Base-by-base conservation (phyloP, 2,797 vertebrate genomes). In the Sandelia bainsii region DNA sequence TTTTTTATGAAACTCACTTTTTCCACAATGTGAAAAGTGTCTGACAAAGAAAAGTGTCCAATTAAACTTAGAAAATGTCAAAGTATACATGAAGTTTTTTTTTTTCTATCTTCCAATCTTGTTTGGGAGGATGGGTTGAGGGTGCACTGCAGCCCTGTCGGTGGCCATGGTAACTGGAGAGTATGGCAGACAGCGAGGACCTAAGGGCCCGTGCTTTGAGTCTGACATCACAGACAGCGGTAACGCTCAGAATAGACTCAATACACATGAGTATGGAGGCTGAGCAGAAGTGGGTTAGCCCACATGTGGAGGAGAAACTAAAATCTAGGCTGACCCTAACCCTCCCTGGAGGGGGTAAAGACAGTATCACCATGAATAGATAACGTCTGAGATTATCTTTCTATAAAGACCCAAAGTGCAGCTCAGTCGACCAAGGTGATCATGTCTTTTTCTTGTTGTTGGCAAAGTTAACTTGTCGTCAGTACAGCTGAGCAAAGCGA, bases 141-240 rank as follows among this genome's bases (percentile, higher is more conserved):
- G 81, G 60, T 75, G 81, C 59, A 3, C 50, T 40, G 62, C 75
- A 73, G 77, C 81, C 42, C 64, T 19, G 86, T 77, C 64, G 64
- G 87, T 88, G 77, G 51, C 79, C 71, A 91, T 90, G 79, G 84
- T 54, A 88, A 90, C 91, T 65, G 9, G 45, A 6, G 77, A 79
- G 51, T 10, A 62, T n/a, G 56, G 75, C 79, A 81, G 78, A 82
- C 87, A 11, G 80, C 11, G 49, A 66, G 79, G 68, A 84, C 74
- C 82, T 54, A 7, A 77, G 73, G 85, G 69, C 73, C 69, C 50
- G 11, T 6, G 69, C 59, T 72, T 20, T 27, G 66, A 81, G 77
- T 75, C 53, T 22, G 5, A 40, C 75, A 73, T 65, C 84, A 63
- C 76, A 83, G 83, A 77, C 72, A 8, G 67, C 69, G 37, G 57